phyloP scores from a whole-genome alignment of 2,113 vertebrate genomes.

The Thamnophis sirtalis region DNA sequence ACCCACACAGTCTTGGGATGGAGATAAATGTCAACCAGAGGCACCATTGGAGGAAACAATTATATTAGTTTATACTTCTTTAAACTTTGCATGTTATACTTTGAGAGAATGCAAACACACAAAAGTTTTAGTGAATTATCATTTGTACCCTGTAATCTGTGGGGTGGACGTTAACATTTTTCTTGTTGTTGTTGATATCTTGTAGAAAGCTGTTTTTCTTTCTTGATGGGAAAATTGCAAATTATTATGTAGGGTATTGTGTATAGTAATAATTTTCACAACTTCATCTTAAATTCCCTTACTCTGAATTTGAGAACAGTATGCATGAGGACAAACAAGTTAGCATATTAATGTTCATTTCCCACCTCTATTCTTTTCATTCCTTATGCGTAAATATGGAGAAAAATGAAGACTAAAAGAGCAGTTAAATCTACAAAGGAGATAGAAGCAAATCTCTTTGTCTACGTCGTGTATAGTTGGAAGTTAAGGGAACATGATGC shows the following conservation, averaged over 20 bases:
- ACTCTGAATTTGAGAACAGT: neutral
- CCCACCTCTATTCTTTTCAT: neutral
- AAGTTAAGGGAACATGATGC: neutral
- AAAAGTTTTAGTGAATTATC: neutral
- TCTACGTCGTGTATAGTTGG: neutral
- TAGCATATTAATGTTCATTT: neutral
- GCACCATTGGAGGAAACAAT: neutral
- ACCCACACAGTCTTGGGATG: neutral
- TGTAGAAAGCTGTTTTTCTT: neutral
- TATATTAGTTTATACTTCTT: neutral
- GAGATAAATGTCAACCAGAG: neutral
- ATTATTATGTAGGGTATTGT: neutral
- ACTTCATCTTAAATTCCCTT: neutral
- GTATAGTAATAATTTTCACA: neutral
- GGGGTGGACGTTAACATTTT: neutral
- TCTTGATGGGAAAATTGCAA: neutral
- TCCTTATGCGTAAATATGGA: neutral
- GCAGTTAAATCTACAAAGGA: slow-evolving; percentile 23
- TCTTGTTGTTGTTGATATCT: neutral
- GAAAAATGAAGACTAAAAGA: neutral
- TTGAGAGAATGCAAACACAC: neutral
- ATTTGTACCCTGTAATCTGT: neutral
- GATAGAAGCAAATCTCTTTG: neutral
- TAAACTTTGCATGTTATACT: neutral
- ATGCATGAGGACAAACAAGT: neutral